Base-by-base conservation (phyloP, 2,888 invertebrate species). In the Celastrina argiolus region DNA sequence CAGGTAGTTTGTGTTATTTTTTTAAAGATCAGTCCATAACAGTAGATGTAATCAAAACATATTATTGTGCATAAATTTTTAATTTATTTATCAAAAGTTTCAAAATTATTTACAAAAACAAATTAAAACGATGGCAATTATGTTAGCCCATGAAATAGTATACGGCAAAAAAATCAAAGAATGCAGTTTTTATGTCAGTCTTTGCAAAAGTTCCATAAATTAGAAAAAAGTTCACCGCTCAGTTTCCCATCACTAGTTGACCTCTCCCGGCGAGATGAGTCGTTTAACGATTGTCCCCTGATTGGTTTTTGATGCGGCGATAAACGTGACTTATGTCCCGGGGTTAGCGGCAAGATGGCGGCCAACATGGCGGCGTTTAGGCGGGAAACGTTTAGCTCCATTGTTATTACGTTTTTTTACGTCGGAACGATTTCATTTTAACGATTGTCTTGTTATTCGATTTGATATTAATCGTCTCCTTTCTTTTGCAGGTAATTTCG, bases 221-320 rank as follows among this genome's bases (percentile, higher is more conserved):
- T 79, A 81, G 5, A 26, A 51, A 51, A 51, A 51, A 51, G 22
- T 26, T 45, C 10, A 18, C 45, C 45, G 45, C 45, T 18, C 31
- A 31, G 31, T 45, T 45, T 51, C 51, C 51, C 51, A 51, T 51
- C 51, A 51, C 51, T 5, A 18, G 26, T 12, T 51, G 51, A 61
- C 34, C 28, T 28, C 56, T 56, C 36, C n/a, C 39, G 28, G 39
- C 81, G 79, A 79, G 81, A 83, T 84, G 85, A 83, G 81, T 83
- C 81, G 85, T 72, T 78, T 73, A 78, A 82, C 84, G 82, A 87
- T 87, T 88, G 90, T 89, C 84, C 81, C 83, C 82, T 89, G 89
- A 89, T 90, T 86, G 81, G 87, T 86, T 90, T 90, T 90, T 89
- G 90, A 90, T 89, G 90, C 80, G 79, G 87, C 87, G 87, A 85